Evolutionary conservation across 35 echinoderm and acorn worm genomes (phyloP).

Genomic region (Ophiothrix spiculata): DNA sequence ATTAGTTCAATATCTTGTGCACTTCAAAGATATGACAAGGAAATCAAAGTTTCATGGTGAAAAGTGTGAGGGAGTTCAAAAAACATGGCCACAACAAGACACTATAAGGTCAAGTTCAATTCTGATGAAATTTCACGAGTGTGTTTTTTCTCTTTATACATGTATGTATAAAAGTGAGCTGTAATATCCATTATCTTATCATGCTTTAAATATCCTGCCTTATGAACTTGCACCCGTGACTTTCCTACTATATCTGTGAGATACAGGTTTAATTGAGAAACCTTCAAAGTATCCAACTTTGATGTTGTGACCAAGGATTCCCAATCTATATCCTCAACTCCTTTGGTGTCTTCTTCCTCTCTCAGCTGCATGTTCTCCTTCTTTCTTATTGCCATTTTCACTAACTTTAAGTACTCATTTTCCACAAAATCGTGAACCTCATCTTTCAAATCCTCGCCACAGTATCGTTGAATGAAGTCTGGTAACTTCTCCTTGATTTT

Average conservation of each 20-base stretch:
- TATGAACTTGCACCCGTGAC: background rate
- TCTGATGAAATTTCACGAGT: too few species aligned
- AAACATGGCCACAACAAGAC: too few species aligned
- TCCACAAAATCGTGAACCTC: background rate
- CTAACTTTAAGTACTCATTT: background rate
- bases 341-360: background rate
- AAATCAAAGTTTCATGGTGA: too few species aligned
- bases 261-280: background rate
- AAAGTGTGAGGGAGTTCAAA: too few species aligned
- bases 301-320: background rate
- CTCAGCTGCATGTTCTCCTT: background rate
- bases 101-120: too few species aligned
- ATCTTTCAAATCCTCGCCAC: background rate
- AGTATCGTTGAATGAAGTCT: background rate
- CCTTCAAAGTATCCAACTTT: background rate
- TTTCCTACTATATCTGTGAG: background rate
- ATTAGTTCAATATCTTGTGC: too few species aligned
- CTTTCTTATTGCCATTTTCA: constrained; percentile 1
- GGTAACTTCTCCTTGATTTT: background rate
- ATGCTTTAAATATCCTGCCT: background rate
- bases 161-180: background rate
- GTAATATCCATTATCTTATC: background rate
- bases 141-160: too few species aligned
- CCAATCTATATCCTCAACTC: background rate
- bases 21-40: too few species aligned